These are phyloP conservation scores for Eptesicus fuscus DNA, from an alignment of 2,113 vertebrate species.

Conservation along the genomic window DNA sequence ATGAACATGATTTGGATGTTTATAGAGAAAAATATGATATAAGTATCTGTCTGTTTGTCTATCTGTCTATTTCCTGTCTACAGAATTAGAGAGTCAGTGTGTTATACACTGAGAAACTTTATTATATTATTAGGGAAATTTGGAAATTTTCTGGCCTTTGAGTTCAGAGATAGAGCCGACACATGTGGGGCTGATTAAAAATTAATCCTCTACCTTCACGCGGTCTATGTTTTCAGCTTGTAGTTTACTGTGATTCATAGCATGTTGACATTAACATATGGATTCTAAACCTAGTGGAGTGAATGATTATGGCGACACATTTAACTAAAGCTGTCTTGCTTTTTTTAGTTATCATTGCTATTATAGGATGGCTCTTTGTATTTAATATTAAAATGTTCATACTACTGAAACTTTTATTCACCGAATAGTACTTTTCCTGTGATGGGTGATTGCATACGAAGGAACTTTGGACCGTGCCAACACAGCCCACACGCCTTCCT, in stretches of 20 bases:
- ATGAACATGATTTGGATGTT: neutral
- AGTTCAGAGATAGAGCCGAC: neutral
- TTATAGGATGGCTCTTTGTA: neutral
- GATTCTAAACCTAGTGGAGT: neutral
- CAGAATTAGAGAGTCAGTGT: neutral
- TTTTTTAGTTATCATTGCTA: neutral
- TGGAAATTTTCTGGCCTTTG: neutral
- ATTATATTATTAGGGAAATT: neutral
- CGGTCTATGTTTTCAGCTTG: neutral
- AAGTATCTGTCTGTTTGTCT: neutral
- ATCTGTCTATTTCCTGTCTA: neutral
- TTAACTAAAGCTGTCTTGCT: conserved; percentile 8
- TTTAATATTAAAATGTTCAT: conserved; percentile 46
- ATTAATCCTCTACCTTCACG: neutral
- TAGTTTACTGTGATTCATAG: neutral
- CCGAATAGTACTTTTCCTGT: neutral
- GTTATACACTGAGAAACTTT: neutral
- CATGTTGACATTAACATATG: neutral
- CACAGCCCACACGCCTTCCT: neutral
- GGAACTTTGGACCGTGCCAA: neutral
- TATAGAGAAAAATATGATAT: neutral
- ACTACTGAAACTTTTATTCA: conserved; percentile 48
- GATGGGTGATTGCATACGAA: neutral
- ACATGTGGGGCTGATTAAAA: neutral
- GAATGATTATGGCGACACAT: neutral